Base-by-base conservation (phyloP, 2,888 invertebrate species). In the Ceraclea dissimilis region DNA sequence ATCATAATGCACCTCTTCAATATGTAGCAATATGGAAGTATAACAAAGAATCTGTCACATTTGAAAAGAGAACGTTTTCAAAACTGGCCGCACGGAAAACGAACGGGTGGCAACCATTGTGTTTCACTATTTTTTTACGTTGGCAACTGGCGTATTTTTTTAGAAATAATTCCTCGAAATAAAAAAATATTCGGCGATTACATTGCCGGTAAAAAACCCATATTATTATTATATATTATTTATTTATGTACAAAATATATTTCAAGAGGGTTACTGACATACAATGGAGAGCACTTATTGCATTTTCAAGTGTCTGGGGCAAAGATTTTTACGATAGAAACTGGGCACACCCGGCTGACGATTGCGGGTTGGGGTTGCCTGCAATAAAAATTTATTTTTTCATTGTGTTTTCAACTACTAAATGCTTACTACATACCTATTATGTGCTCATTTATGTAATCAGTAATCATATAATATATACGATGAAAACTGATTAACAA, bases 211-310 rank as follows among this genome's bases (percentile, higher is more conserved):
- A 61, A 59, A 61, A 61, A 61, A 59, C 33, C 50, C 26, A 22
- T 26, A 49, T 49, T 49, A 49, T 49, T 31, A 19, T 19, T 49
- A 43, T n/a, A n/a, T 54, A 51, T 56, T 61, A 61, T 61, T 61
- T 61, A 61, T 61, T 61, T 61, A 59, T 61, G 61, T 61, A 61
- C 49, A 56, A 58, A 60, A 60, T 61, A 59, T 59, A 61, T 54
- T 61, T 61, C 58, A 52, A 57, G 61, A 57, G 61, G 59, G 59
- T 56, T 57, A 52, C 60, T 44, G 52, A 59, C 61, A 59, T 46
- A 59, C 61, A 59, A 61, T 61, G 57, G 59, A 61, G 59, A 48
- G 57, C 51, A 57, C 61, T 61, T 51, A 54, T 31, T 54, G 59
- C 52, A 54, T 56, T 61, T 55, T 61, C 59, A 57, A 61, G 61